These are phyloP conservation scores for Tauraco hartlaubi DNA, from an alignment of 2,797 vertebrate genomes.

Conservation along the genomic window DNA sequence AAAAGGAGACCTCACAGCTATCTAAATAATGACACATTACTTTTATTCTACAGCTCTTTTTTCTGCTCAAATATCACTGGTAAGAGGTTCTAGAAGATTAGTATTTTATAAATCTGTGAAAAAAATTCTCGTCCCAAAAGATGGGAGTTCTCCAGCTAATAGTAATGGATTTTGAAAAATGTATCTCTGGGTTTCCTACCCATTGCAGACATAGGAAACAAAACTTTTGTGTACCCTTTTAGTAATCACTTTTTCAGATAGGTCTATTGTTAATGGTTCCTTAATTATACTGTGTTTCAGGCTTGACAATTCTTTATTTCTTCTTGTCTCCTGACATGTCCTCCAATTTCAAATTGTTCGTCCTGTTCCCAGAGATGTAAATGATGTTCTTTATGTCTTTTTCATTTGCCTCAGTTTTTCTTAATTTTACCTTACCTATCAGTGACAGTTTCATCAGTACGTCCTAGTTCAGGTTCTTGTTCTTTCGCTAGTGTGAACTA, in stretches of 20 bases:
- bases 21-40: background rate
- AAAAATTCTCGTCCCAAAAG: background rate
- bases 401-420: background rate
- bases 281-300: background rate
- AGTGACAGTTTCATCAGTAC: background rate
- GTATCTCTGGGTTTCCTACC: background rate
- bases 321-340: background rate
- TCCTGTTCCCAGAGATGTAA: background rate
- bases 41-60: background rate
- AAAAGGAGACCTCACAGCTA: background rate
- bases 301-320: background rate
- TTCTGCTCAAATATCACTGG: background rate
- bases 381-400: background rate
- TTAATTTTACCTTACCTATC: background rate
- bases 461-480: background rate
- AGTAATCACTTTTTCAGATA: background rate
- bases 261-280: background rate
- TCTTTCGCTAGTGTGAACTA: background rate
- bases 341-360: background rate
- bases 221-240: background rate
- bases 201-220: background rate
- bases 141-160: background rate
- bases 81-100: background rate
- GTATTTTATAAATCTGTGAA: background rate
- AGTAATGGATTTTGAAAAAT: background rate